phyloP scores from a whole-genome alignment of 2,888 invertebrate genomes.

The Galeopsomyia nigrocyanea region DNA sequence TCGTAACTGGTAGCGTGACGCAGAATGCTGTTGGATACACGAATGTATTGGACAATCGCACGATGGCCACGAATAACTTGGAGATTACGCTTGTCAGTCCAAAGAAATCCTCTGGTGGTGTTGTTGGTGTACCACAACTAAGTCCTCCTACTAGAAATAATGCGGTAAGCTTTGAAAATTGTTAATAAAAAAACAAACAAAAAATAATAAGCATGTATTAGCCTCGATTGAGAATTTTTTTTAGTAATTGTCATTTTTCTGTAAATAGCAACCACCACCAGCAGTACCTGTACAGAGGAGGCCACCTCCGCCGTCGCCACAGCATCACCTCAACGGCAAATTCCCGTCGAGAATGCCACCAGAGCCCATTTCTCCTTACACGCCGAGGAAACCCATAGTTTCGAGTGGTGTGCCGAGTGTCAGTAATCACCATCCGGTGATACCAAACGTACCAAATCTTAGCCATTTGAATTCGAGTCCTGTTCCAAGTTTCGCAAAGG shows the following conservation, averaged over 20 bases:
- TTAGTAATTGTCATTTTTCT: background rate
- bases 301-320: conserved; percentile 70
- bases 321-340: conserved; percentile 73
- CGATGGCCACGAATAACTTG: conserved; percentile 75
- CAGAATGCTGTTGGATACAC: conserved; percentile 10
- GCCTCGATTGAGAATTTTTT: background rate
- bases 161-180: conserved; percentile 26
- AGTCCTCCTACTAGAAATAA: conserved; percentile 52
- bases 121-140: conserved; percentile 38
- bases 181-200: too few relatives aligned
- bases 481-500: conserved; percentile 49
- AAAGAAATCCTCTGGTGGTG: conserved; percentile 48
- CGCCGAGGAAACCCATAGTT: conserved; percentile 53
- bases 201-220: background rate
- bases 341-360: conserved; percentile 68
- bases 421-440: conserved; percentile 57
- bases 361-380: conserved; percentile 65
- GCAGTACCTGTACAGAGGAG: conserved; percentile 50
- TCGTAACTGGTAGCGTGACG: conserved; percentile 2
- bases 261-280: conserved; percentile 16
- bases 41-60: conserved; percentile 68
- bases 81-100: conserved; percentile 80
- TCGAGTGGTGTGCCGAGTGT: conserved; percentile 4
- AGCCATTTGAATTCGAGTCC: conserved; percentile 59
- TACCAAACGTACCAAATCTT: conserved; percentile 66